phyloP scores from a whole-genome alignment of 2,797 vertebrate genomes.

The Carduelis carduelis region DNA sequence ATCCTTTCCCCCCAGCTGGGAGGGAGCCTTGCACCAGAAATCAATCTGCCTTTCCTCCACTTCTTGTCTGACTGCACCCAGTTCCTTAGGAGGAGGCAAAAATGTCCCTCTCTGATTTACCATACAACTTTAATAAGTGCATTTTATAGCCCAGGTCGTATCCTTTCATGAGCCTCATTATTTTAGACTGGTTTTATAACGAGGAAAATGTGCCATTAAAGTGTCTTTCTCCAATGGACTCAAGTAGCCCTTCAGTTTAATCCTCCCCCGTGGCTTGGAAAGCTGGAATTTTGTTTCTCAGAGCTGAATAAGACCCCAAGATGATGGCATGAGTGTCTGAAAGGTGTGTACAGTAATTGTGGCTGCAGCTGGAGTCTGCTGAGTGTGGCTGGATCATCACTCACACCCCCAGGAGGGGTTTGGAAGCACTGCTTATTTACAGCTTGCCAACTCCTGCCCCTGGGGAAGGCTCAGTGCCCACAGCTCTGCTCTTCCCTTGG shows the following conservation, averaged over 20 bases:
- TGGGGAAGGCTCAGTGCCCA: not conserved
- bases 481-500: not conserved
- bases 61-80: not conserved
- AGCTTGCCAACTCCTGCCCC: not conserved
- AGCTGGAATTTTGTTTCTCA: not conserved
- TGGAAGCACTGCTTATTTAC: not conserved
- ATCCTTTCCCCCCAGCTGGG: slow-evolving; percentile 9
- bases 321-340: not conserved
- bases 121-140: slow-evolving; percentile 34
- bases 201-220: slow-evolving; percentile 31
- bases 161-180: slow-evolving; percentile 57
- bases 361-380: not conserved
- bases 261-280: not conserved
- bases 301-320: not conserved
- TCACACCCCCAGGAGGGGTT: not conserved
- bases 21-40: not conserved
- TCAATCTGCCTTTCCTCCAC: not conserved
- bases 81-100: slow-evolving; percentile 24
- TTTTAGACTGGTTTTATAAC: slow-evolving; percentile 49
- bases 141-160: slow-evolving; percentile 55
- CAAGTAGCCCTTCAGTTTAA: slow-evolving; percentile 18
- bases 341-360: not conserved
- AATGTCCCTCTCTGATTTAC: slow-evolving; percentile 34
- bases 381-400: not conserved
- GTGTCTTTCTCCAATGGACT: slow-evolving; percentile 31